Evolutionary conservation across 1,140 invertebrate species (phyloP).

Genomic region (Elymnias hypermnestra): DNA sequence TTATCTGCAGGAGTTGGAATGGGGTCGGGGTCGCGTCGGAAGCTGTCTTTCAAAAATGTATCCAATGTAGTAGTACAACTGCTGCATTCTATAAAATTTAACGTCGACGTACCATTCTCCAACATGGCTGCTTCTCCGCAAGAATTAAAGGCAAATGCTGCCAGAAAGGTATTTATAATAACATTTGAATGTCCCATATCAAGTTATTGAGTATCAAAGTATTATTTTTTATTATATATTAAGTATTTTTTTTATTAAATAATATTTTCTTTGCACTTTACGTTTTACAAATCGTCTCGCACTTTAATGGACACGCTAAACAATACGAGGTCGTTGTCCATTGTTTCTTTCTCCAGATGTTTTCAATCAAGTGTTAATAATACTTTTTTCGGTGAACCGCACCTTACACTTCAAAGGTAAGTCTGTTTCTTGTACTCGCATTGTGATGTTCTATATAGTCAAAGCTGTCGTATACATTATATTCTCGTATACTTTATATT

Average conservation of each 20-base stretch:
- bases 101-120: constrained; percentile 93
- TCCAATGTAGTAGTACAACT: constrained; percentile 93
- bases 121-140: constrained; percentile 86
- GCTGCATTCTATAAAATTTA: constrained; percentile 93
- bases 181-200: not conserved
- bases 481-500: not conserved
- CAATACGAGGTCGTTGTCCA: constrained; percentile 46
- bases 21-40: constrained; percentile 81
- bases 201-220: not conserved
- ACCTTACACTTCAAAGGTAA: constrained; percentile 42
- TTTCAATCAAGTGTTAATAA: constrained; percentile 43
- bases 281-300: constrained; percentile 18
- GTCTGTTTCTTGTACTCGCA: constrained; percentile 24
- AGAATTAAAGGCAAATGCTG: constrained; percentile 78
- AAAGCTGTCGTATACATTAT: not conserved
- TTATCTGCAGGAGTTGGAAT: constrained; percentile 80
- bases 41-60: constrained; percentile 93
- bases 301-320: constrained; percentile 42
- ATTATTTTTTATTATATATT: constrained; percentile 3
- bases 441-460: constrained; percentile 19
- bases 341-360: constrained; percentile 44
- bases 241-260: not conserved
- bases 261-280: constrained; percentile 31
- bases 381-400: constrained; percentile 34
- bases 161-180: constrained; percentile 77